These are phyloP conservation scores for Poeciliopsis prolifica DNA, from an alignment of 2,113 vertebrate species.

Conservation along the genomic window DNA sequence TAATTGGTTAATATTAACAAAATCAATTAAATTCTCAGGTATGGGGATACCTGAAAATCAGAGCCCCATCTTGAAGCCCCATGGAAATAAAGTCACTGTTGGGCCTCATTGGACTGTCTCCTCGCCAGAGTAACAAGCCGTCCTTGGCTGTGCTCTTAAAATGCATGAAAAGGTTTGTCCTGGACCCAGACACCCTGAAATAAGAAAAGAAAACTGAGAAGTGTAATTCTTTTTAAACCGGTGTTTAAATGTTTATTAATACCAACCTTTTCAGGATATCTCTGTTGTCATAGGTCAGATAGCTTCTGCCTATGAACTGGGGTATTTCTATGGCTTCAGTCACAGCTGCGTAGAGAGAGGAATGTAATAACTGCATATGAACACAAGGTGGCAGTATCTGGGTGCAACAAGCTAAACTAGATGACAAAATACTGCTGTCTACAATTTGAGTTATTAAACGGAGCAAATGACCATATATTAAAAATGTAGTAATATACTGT, in stretches of 20 bases:
- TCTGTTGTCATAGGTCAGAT: conserved; percentile 89
- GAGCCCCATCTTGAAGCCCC: conserved; percentile 88
- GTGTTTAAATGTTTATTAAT: neutral
- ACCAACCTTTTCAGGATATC: conserved; percentile 92
- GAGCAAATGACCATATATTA: neutral
- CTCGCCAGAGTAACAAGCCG: conserved; percentile 92
- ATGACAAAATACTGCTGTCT: neutral
- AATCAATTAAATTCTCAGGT: neutral
- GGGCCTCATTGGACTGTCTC: conserved; percentile 87
- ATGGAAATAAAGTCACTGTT: conserved; percentile 94
- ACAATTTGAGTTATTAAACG: neutral
- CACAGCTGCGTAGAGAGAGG: conserved; percentile 80
- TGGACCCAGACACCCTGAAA: conserved; percentile 88
- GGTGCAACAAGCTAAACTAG: neutral
- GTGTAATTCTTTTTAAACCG: neutral
- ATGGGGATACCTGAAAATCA: conserved; percentile 88
- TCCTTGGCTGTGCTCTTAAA: conserved; percentile 93
- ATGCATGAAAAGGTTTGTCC: conserved; percentile 90
- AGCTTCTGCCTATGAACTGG: conserved; percentile 95
- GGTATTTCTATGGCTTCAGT: conserved; percentile 96
- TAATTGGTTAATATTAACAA: too few species aligned
- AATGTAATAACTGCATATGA: conserved; percentile 34
- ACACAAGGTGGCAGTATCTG: conserved; percentile 52
- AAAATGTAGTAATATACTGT: neutral
- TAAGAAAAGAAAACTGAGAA: neutral